Evolutionary conservation across 1,140 invertebrate genomes (phyloP), one percentile per base, ranked within the genome.

Genomic region (Drosophila kurseongensis): DNA sequence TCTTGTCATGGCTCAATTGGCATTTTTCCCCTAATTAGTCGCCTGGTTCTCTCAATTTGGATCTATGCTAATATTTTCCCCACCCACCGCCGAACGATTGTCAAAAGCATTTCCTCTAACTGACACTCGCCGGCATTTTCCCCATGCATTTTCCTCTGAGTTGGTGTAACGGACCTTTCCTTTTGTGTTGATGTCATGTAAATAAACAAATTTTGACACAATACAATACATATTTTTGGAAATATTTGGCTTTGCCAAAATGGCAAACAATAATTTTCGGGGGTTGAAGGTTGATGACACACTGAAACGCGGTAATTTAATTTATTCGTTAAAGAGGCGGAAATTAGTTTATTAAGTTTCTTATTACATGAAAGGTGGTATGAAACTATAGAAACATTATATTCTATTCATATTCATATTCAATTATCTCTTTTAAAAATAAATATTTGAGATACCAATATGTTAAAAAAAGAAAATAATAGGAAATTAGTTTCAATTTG

Each of bases 1-100:
- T 89, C 80, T 80, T 80, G 77, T 52, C 80, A 89, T 78, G 84
- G 67, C 77, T 88, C 84, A 89, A 89, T 89, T 89, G 84, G 35
- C 60, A 41, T 72, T 72, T 72, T 72, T 72, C 44, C 44, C 52
- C 44, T 71, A 72, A 72, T 72, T 72, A 71, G 68, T 42, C n/a
- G 65, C 51, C 60, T 12, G 3, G 35, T 13, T 45, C 16, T 35
- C 36, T 57, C 27, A 68, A 48, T 68, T 56, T 68, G 42, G 16
- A 68, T 48, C 36, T 48, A 69, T 58, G 38, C 66, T 38, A 41
- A 58, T 41, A 18, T 13, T 5, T 36, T 6, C 27, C n/a, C 32
- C 65, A 40, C 27, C 50, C 42, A 13, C 16, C 4, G 14, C 12
- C n/a, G 12, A 14, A 8, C 35, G 38, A 45, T 35, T 66, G 44